Conservation (phyloP, 2,888 invertebrate genomes). For the Dicycla oo region DNA sequence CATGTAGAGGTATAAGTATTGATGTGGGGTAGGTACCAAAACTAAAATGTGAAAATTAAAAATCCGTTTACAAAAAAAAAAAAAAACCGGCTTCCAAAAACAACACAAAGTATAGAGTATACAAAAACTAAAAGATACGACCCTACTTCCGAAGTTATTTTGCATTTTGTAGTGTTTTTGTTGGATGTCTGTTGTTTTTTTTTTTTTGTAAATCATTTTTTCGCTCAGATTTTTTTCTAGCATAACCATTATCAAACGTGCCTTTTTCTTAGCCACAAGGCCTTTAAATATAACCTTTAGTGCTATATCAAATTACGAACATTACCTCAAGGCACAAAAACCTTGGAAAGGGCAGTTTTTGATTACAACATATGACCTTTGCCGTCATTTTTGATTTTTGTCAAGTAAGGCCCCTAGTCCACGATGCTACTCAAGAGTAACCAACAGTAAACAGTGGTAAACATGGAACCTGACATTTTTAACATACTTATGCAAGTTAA, state of each 20-base stretch:
- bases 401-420: background rate
- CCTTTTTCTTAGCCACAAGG: background rate
- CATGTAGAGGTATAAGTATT: no score
- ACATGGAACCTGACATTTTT: background rate
- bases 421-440: background rate
- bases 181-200: no score
- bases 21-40: no score
- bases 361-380: constrained; percentile 9
- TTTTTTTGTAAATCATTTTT: no score
- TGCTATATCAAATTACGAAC: background rate
- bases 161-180: no score
- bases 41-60: no score
- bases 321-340: background rate
- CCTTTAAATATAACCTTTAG: constrained; percentile 4
- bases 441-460: no score
- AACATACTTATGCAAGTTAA: background rate
- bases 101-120: no score
- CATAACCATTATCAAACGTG: background rate
- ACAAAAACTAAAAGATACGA: no score
- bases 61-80: no score
- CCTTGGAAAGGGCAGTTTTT: background rate
- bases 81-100: no score
- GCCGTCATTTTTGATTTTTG: background rate
- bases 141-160: no score
- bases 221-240: background rate